phyloP scores from a whole-genome alignment of 2,113 vertebrate species.

The Campylomormyrus numenius region DNA sequence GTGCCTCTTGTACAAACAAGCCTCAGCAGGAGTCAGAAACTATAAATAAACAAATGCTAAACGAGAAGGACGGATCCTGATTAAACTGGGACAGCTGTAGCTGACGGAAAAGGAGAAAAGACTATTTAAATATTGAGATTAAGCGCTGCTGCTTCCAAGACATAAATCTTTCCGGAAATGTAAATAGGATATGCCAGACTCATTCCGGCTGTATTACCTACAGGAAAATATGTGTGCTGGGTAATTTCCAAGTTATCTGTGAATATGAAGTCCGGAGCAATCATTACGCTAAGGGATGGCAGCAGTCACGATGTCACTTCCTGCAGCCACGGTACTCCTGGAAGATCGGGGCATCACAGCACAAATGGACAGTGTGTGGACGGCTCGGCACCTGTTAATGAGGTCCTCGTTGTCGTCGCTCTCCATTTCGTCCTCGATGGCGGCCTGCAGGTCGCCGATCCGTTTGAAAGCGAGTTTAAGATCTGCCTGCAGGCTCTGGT shows the following conservation, averaged over 20 bases:
- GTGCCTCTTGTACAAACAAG: slow-evolving; percentile 14
- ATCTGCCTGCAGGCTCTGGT: slow-evolving; percentile 94
- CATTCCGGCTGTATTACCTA: background rate
- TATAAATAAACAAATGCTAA: slow-evolving; percentile 11
- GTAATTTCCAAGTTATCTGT: slow-evolving; percentile 22
- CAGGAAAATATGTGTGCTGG: background rate
- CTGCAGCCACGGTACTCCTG: background rate
- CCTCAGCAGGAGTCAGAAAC: slow-evolving; percentile 14
- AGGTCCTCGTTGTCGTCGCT: slow-evolving; percentile 89
- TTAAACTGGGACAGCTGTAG: slow-evolving; percentile 7
- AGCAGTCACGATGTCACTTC: background rate
- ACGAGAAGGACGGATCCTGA: background rate
- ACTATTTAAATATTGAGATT: slow-evolving; percentile 28
- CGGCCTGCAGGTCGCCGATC: slow-evolving; percentile 93
- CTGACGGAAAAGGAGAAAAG: background rate
- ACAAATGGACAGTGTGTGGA: background rate
- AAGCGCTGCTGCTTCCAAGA: slow-evolving; percentile 26
- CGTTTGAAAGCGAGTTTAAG: slow-evolving; percentile 96
- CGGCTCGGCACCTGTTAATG: slow-evolving; percentile 79
- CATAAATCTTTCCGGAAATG: slow-evolving; percentile 23
- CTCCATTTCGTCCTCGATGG: slow-evolving; percentile 98
- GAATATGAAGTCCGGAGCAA: slow-evolving; percentile 9
- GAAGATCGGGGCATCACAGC: background rate
- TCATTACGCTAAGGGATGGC: background rate
- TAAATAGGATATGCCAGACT: slow-evolving; percentile 28